Evolutionary conservation across 2,888 invertebrate species (phyloP).

Genomic region (Eutolmus rufibarbis): DNA sequence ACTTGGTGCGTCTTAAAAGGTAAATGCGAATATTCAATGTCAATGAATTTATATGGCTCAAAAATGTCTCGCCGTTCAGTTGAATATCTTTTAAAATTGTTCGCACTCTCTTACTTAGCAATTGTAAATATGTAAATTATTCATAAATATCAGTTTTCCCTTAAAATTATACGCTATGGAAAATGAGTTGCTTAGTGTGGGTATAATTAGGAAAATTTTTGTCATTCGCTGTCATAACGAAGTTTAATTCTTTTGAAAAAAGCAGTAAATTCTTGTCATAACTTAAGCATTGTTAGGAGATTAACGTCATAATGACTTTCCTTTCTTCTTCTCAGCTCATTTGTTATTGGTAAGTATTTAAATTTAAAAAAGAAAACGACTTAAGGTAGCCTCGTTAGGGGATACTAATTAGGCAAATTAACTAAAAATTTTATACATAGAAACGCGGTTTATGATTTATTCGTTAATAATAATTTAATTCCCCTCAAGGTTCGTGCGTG

Average conservation of each 20-base stretch:
- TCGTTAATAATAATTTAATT: not conserved
- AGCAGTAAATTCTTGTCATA: not conserved
- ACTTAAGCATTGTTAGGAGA: not conserved
- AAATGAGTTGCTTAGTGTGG: not conserved
- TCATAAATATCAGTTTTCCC: not conserved
- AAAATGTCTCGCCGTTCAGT: not conserved
- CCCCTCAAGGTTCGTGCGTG: not conserved
- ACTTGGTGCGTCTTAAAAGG: too few species aligned
- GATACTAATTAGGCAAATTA: not conserved
- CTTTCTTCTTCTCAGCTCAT: not conserved
- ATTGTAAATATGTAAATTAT: not conserved
- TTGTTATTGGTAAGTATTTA: not conserved
- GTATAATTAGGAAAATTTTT: not conserved
- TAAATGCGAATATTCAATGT: not conserved
- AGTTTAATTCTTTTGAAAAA: not conserved
- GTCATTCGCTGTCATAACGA: not conserved
- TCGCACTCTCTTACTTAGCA: not conserved
- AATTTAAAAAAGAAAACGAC: not conserved
- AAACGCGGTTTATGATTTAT: not conserved
- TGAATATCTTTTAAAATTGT: not conserved
- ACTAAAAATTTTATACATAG: not conserved
- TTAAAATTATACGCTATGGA: not conserved
- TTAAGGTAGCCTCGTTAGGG: not conserved
- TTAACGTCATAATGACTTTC: not conserved
- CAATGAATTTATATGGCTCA: not conserved